A percentile compares a stretch with the other conserved stretches of the same genome.
These are phyloP conservation scores for Hemistola chrysoprasaria DNA, from an alignment of 2,888 invertebrate species.

Conservation along the genomic window DNA sequence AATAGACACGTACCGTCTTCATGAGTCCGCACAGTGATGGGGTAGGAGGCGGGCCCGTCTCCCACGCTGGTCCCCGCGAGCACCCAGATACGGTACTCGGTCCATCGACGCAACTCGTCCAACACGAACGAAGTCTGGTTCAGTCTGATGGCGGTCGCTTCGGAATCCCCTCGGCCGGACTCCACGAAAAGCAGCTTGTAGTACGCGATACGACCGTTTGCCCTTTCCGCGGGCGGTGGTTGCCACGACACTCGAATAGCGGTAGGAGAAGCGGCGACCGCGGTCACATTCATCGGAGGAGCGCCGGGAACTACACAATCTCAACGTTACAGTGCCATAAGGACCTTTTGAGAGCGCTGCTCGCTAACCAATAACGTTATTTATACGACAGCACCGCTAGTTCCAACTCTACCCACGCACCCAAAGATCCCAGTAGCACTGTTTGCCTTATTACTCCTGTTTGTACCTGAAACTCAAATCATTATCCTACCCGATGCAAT, in stretches of 20 bases:
- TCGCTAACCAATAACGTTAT: too few relatives aligned
- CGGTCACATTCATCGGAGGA: slow-evolving; percentile 96
- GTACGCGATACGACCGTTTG: slow-evolving; percentile 96
- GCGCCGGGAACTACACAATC: slow-evolving; percentile 94
- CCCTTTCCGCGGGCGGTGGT: slow-evolving; percentile 94
- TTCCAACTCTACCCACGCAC: too few relatives aligned
- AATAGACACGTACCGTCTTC: slow-evolving; percentile 97
- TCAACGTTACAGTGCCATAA: slow-evolving; percentile 49
- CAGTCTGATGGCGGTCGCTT: slow-evolving; percentile 90
- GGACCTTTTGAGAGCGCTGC: too few relatives aligned
- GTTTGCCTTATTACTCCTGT: too few relatives aligned
- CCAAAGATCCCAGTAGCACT: too few relatives aligned
- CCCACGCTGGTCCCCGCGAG: slow-evolving; percentile 98
- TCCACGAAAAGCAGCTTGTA: slow-evolving; percentile 96
- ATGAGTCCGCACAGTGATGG: slow-evolving; percentile 95
- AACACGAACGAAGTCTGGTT: slow-evolving; percentile 91
- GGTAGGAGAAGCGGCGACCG: slow-evolving; percentile 93
- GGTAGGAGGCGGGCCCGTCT: slow-evolving; percentile 96
- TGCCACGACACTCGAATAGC: slow-evolving; percentile 95
- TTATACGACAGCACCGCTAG: too few relatives aligned
- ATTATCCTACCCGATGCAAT: slow-evolving; percentile 65
- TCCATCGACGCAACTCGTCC: slow-evolving; percentile 96
- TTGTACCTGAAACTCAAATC: slow-evolving; percentile 59
- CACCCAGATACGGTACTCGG: slow-evolving; percentile 98
- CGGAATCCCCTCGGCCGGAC: slow-evolving; percentile 91